These are phyloP conservation scores for Silurus glanis DNA, from an alignment of 2,113 vertebrate genomes.

Conservation along the genomic window DNA sequence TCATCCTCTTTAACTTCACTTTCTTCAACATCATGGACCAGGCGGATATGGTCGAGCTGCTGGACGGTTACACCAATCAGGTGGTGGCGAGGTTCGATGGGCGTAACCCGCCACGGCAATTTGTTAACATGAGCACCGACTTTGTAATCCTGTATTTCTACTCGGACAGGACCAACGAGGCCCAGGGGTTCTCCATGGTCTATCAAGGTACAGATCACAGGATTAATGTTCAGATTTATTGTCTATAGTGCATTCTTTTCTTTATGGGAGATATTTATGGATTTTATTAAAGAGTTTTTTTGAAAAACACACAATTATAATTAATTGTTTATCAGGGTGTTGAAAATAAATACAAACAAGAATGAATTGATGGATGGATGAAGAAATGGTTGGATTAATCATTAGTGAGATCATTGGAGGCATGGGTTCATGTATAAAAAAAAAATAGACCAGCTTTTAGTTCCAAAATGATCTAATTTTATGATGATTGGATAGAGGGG, in stretches of 20 bases:
- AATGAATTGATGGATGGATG: neutral
- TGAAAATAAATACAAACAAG: neutral
- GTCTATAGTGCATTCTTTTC: neutral
- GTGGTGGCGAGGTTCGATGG: slow-evolving; percentile 89
- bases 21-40: slow-evolving; percentile 93
- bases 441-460: neutral
- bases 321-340: slow-evolving; percentile 79
- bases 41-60: slow-evolving; percentile 92
- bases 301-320: neutral
- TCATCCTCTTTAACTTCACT: slow-evolving; percentile 88
- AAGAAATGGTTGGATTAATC: neutral
- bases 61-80: slow-evolving; percentile 85
- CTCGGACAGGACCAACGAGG: slow-evolving; percentile 91
- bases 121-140: slow-evolving; percentile 86
- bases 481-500: neutral
- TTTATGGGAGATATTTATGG: neutral
- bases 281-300: neutral
- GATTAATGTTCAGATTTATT: neutral
- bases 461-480: neutral
- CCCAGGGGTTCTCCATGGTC: slow-evolving; percentile 88
- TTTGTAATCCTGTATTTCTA: slow-evolving; percentile 94
- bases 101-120: slow-evolving; percentile 79
- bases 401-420: neutral
- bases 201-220: slow-evolving; percentile 70
- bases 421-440: neutral